Evolutionary conservation across 1,140 invertebrate genomes (phyloP).

Genomic region (Hyles vespertilio): DNA sequence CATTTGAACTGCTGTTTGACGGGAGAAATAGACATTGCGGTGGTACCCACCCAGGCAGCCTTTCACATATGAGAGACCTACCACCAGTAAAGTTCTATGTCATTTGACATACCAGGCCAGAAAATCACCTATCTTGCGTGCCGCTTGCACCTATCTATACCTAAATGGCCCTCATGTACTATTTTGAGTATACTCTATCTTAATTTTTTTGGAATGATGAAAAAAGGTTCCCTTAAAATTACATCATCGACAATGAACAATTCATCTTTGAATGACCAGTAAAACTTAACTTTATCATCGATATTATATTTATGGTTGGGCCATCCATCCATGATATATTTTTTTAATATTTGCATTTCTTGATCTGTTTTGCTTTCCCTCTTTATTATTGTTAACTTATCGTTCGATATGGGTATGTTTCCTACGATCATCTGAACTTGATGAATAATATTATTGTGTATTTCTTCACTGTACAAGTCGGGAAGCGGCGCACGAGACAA

Average conservation of each 20-base stretch:
- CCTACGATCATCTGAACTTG: slow-evolving; percentile 12
- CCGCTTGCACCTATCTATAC: slow-evolving; percentile 38
- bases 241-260: slow-evolving; percentile 11
- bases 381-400: slow-evolving; percentile 12
- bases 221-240: slow-evolving; percentile 8
- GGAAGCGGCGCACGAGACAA: slow-evolving; percentile 45
- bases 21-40: too few relatives aligned
- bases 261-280: slow-evolving; percentile 14
- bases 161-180: slow-evolving; percentile 32
- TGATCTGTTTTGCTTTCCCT: slow-evolving; percentile 10
- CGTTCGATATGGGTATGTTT: slow-evolving; percentile 13
- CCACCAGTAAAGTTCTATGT: too few relatives aligned
- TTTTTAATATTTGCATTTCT: slow-evolving; percentile 2
- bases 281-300: slow-evolving; percentile 5
- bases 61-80: too few relatives aligned
- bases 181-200: slow-evolving; percentile 8
- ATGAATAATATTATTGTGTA: slow-evolving; percentile 4
- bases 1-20: too few relatives aligned
- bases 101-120: slow-evolving; percentile 47
- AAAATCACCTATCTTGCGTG: slow-evolving; percentile 46
- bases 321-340: slow-evolving; percentile 13
- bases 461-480: slow-evolving; percentile 17
- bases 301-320: slow-evolving; percentile 17
- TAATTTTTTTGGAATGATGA: slow-evolving; percentile 8
- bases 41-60: too few relatives aligned